A percentile compares a stretch with the other conserved stretches of the same genome.
Evolutionary conservation across 1,140 invertebrate genomes (phyloP).

Genomic region (Neodiprion lecontei): DNA sequence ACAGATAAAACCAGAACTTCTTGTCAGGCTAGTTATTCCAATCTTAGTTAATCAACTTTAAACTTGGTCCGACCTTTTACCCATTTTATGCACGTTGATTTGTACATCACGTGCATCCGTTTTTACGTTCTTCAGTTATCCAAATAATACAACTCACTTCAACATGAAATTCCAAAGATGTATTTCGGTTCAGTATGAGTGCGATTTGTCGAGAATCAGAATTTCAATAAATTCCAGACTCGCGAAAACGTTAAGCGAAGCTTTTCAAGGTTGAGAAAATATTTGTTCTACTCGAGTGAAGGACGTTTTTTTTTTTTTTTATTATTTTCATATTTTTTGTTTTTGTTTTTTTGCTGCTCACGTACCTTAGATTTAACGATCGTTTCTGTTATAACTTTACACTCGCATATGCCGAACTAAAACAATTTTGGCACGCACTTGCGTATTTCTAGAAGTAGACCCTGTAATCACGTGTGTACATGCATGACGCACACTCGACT

Average conservation of each 20-base stretch:
- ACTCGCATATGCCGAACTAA: background rate
- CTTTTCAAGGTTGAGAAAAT: too few relatives aligned
- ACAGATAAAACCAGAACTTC: too few relatives aligned
- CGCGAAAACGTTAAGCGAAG: too few relatives aligned
- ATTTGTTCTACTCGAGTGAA: background rate
- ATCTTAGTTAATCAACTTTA: background rate
- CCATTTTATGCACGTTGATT: too few relatives aligned
- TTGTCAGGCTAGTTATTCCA: background rate
- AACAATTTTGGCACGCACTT: background rate
- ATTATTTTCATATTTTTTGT: background rate
- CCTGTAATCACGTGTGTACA: background rate
- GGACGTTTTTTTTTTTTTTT: background rate
- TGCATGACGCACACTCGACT: background rate
- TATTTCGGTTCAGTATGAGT: too few relatives aligned
- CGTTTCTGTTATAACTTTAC: background rate
- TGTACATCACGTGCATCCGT: too few relatives aligned
- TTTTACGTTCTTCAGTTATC: too few relatives aligned
- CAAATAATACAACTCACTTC: too few relatives aligned
- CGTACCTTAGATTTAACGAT: conserved; percentile 2
- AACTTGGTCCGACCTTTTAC: too few relatives aligned
- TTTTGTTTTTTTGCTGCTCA: background rate
- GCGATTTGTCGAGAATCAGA: too few relatives aligned
- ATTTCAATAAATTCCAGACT: too few relatives aligned
- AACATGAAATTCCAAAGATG: too few relatives aligned
- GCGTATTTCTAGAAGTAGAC: background rate